Evolutionary conservation across 2,797 vertebrate species (phyloP), one percentile per base, ranked within the genome.

Genomic region (Orientallactaga sibirica): DNA sequence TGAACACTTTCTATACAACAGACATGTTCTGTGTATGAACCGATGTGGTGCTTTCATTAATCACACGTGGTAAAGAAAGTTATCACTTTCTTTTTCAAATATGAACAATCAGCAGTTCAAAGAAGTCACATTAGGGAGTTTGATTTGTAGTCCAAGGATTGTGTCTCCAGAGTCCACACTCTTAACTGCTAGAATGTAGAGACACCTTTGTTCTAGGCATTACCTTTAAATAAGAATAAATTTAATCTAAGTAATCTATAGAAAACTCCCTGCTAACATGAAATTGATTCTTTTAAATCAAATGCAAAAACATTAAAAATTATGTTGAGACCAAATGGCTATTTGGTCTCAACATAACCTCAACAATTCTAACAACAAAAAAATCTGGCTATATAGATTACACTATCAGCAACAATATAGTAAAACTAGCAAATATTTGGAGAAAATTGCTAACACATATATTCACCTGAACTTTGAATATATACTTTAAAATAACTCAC

Each of bases 401-500:
- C 41, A 82, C 27, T 75, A 48, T 62, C 43, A 88, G 20, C 2
- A 88, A 70, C 18, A 85, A 18, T 87, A 66, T 52, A 88, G 83
- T 75, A 71, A 88, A 70, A 25, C 48, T 88, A 75, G 22, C 73
- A 95, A 74, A n/a, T 22, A 79, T 84, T 19, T 79, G 48, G 19
- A 86, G 90, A 80, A 88, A 29, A n/a, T 71, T 79, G 25, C 67
- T 92, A 71, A 95, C 92, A 73, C 86, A 71, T 62, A 20, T 71
- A 43, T 58, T 86, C 27, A 85, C 74, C 37, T 88, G 75, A 19
- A 87, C 76, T 61, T 88, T 89, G 41, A 79, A 91, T 29, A 95
- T 68, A 33, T 3, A 33, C 33, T 83, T 91, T 86, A 91, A 94
- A 95, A 79, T 89, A 94, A 75, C n/a, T 88, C 33, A 61, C 74